Base-by-base conservation (phyloP, 2,888 invertebrate genomes). In the Junonia oenone region DNA sequence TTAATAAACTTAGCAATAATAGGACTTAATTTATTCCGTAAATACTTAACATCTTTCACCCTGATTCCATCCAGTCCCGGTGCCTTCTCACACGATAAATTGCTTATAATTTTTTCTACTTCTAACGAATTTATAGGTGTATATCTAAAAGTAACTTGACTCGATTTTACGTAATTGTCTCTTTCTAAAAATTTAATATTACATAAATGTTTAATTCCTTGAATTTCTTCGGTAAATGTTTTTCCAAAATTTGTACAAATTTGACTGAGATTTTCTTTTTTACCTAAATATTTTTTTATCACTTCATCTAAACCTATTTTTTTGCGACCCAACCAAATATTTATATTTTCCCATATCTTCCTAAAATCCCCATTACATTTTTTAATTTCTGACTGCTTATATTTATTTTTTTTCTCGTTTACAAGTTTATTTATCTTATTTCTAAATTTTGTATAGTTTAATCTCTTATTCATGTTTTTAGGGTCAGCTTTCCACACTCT, bases 301-400 rank as follows among this genome's bases (percentile, higher is more conserved):
- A 37, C 13, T 8, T 22, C 17, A 33, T 47, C 47, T 17, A 47
- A 13, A 33, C 17, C 33, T 8, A n/a, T 13, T 17, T 47, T 33
- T 15, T 8, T n/a, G 5, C 26, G 19, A 11, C 43, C 43, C 9
- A 43, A 13, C 43, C 43, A 43, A 4, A 13, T 14, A 14, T 47
- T 47, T 33, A 47, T 19, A 19, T 13, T 47, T n/a, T 9, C 15
- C 47, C 33, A 47, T 17, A 47, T 29, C 33, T 35, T 33, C 27
- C 47, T 47, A 47, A 15, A 47, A 33, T 47, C 47, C 11, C 33
- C 47, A n/a, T 31, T 33, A 47, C 47, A 47, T 3, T 17, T 47
- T 47, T 33, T 33, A 1, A 47, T 19, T 47, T 47, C 31, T 17
- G 5, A 15, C 19, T 15, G n/a, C 31, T 19, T 47, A 33, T 46